Evolutionary conservation across 2,888 invertebrate species (phyloP).

Genomic region (Nomada ferruginata): DNA sequence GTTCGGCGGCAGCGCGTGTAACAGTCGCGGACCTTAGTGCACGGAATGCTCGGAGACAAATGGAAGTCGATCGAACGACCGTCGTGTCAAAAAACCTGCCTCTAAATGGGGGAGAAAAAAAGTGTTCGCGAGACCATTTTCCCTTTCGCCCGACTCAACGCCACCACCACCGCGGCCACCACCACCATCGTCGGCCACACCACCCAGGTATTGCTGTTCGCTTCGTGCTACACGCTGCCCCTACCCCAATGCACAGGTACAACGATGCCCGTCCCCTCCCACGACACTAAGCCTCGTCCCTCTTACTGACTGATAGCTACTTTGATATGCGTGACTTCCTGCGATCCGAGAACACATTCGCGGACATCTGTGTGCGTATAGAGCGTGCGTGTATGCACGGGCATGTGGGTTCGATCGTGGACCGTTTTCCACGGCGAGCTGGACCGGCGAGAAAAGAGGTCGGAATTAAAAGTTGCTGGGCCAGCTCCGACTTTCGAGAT

Average conservation of each 20-base stretch:
- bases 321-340: constrained; percentile 58
- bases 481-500: background rate
- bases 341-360: constrained; percentile 11
- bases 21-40: constrained; percentile 65
- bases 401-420: background rate
- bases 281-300: constrained; percentile 32
- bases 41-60: constrained; percentile 80
- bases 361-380: background rate
- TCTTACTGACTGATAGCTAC: constrained; percentile 56
- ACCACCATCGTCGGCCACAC: constrained; percentile 55
- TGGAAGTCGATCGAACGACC: constrained; percentile 80
- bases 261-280: constrained; percentile 40
- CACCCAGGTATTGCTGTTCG: constrained; percentile 23
- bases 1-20: constrained; percentile 51
- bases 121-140: constrained; percentile 78
- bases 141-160: constrained; percentile 80
- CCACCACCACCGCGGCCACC: constrained; percentile 57
- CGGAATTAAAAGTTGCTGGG: constrained; percentile 11
- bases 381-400: too few relatives aligned
- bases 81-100: constrained; percentile 80
- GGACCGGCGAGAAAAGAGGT: background rate
- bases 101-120: constrained; percentile 76
- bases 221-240: constrained; percentile 34
- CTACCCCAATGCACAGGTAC: constrained; percentile 38
- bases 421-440: background rate